phyloP scores from a whole-genome alignment of 2,888 invertebrate species.

The Sceliomorpha sp. region DNA sequence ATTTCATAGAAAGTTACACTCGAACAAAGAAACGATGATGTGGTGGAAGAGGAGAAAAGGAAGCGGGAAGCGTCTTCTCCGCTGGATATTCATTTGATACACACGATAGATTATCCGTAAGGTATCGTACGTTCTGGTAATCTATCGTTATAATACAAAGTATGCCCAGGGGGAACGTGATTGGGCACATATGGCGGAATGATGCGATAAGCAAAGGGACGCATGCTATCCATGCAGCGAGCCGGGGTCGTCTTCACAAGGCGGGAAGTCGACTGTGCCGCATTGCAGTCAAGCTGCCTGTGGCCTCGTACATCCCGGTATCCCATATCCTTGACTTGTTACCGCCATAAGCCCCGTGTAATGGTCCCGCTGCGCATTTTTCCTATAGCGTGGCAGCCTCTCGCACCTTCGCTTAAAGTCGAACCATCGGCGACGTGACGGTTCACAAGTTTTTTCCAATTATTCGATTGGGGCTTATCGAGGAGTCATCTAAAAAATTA shows the following conservation, averaged over 20 bases:
- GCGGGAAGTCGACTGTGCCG: constrained; percentile 65
- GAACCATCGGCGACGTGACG: too few species aligned
- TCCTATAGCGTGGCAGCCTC: constrained; percentile 14
- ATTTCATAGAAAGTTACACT: too few species aligned
- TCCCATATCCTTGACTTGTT: constrained; percentile 62
- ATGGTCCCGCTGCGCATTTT: constrained; percentile 58
- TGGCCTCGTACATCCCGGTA: constrained; percentile 54
- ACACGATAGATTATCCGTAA: neutral
- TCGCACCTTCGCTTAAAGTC: neutral
- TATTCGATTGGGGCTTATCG: too few species aligned
- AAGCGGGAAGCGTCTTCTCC: neutral
- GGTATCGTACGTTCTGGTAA: constrained; percentile 7
- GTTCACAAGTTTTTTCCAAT: too few species aligned
- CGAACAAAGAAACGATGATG: too few species aligned
- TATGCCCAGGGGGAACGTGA: constrained; percentile 43
- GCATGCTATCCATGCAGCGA: constrained; percentile 33
- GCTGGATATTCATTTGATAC: neutral
- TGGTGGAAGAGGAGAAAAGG: too few species aligned
- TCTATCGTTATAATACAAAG: constrained; percentile 34
- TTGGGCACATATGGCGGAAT: constrained; percentile 49
- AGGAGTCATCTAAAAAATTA: too few species aligned
- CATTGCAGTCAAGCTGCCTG: constrained; percentile 67
- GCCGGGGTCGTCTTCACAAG: constrained; percentile 55
- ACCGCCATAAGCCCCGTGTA: constrained; percentile 54
- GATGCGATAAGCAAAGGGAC: constrained; percentile 53